Evolutionary conservation across 2,888 invertebrate genomes (phyloP), one percentile per base, ranked within the genome.

Genomic region (Erynnis tages): DNA sequence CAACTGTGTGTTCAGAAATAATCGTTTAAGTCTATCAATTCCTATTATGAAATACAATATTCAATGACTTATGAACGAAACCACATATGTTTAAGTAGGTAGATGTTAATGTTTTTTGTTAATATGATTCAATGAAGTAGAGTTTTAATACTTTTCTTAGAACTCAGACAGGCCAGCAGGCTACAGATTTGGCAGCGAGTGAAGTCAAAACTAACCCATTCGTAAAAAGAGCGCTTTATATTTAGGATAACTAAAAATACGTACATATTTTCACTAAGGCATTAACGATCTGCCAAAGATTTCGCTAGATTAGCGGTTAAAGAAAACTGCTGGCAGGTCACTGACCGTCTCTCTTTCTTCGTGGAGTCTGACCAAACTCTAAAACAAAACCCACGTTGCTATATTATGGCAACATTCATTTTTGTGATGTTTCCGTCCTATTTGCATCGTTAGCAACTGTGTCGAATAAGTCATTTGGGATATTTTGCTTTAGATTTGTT

Each of bases 151-250:
- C n/a, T n/a, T n/a, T n/a, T n/a, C n/a, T n/a, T n/a, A n/a, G n/a
- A n/a, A n/a, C n/a, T 21, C 21, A 8, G 11, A 34, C 53, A 19
- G 53, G 56, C 52, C 2, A n/a, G 2, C 43, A 32, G 57, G 53
- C 61, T 62, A 70, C 71, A 73, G 69, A 74, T 71, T 69, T 78
- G 75, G 74, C 77, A 76, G 62, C 66, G 66, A 72, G 69, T 69
- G 68, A 66, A 58, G 43, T 52, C 25, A 30, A 37, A 59, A 63
- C 6, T 27, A 19, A 30, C 7, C 19, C n/a, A 13, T 65, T 66
- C 44, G 67, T 68, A 63, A 60, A 60, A 57, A 58, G 61, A 58
- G 40, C 46, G 54, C 53, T 1, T 56, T 62, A 60, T 58, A 62
- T 61, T 67, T 69, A 68, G 63, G 10, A 21, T 23, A 21, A 19